Conservation (phyloP, 2,113 vertebrate genomes). For the Leiothrix lutea region DNA sequence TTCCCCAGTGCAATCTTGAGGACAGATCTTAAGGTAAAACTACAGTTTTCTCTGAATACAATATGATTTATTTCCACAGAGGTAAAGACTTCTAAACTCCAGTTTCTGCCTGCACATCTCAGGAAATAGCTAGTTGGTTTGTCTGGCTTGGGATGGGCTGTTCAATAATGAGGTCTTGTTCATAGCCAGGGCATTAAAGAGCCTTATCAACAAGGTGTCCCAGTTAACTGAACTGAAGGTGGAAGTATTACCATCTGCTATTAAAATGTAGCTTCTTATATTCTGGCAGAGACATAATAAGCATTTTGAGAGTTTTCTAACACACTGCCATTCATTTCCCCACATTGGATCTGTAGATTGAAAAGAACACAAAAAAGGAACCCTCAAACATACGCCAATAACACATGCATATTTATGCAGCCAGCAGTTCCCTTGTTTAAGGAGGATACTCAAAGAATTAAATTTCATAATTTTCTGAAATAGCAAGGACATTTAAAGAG, state of each 20-base stretch:
- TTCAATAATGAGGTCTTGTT: not conserved
- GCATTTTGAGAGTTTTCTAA: slow-evolving; percentile 7
- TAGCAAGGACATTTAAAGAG: slow-evolving; percentile 28
- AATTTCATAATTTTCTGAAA: not conserved
- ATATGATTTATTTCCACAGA: not conserved
- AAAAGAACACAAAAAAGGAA: not conserved
- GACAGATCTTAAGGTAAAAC: not conserved
- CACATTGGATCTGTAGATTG: not conserved
- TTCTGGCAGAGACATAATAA: not conserved
- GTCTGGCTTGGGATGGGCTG: not conserved
- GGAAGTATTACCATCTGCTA: not conserved
- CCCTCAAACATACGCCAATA: not conserved
- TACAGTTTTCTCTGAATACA: not conserved
- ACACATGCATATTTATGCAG: not conserved
- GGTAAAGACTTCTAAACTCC: not conserved
- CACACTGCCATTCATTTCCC: not conserved
- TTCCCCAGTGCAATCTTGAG: not conserved
- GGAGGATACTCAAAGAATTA: not conserved
- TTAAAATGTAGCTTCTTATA: not conserved
- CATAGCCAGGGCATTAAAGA: not conserved
- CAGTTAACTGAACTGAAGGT: not conserved
- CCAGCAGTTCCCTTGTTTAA: not conserved
- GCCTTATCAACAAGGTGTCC: not conserved
- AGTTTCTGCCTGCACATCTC: not conserved
- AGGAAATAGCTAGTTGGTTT: not conserved